phyloP scores from a whole-genome alignment of 2,113 vertebrate genomes.

The Atlantisia rogersi region DNA sequence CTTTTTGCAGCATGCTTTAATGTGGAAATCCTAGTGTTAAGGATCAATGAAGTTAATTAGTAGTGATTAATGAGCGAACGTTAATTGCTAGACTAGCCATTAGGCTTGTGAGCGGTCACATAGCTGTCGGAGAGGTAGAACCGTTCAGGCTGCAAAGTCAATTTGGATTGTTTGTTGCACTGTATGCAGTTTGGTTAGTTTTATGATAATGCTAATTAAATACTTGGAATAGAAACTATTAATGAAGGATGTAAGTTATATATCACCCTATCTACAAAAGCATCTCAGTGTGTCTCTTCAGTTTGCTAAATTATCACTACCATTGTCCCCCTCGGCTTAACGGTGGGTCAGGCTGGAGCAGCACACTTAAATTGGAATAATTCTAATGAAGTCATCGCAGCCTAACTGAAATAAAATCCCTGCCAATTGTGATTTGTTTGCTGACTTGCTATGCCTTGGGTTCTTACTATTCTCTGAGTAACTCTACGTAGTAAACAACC shows the following conservation, averaged over 20 bases:
- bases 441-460: not conserved
- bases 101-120: slow-evolving; percentile 68
- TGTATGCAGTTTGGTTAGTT: not conserved
- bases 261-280: not conserved
- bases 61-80: slow-evolving; percentile 85
- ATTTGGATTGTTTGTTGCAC: slow-evolving; percentile 22
- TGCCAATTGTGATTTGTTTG: slow-evolving; percentile 10
- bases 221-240: not conserved
- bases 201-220: slow-evolving; percentile 26
- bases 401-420: slow-evolving; percentile 17
- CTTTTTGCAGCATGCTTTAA: not conserved
- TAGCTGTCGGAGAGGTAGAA: slow-evolving; percentile 8
- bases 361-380: not conserved
- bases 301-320: not conserved
- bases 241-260: not conserved
- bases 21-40: slow-evolving; percentile 54
- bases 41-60: slow-evolving; percentile 92
- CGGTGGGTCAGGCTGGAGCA: not conserved
- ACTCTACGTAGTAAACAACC: not conserved
- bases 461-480: not conserved
- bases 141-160: slow-evolving; percentile 10
- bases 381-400: not conserved
- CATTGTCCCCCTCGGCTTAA: not conserved
- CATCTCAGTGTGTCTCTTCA: not conserved
- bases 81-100: slow-evolving; percentile 68